Base-by-base conservation (phyloP, 1,140 invertebrate species). In the Penaeus vannamei region DNA sequence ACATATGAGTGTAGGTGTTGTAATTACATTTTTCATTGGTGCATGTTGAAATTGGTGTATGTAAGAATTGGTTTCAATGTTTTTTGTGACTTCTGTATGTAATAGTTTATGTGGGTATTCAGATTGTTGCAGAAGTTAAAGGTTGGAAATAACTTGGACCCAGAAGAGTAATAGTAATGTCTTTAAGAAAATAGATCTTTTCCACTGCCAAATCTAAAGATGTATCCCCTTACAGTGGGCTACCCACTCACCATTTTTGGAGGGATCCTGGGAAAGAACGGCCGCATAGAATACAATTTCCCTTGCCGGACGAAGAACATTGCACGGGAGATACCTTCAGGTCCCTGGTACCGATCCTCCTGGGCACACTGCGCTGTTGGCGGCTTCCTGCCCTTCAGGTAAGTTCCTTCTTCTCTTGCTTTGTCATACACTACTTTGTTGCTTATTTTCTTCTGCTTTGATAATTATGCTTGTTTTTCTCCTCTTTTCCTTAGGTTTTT, bases 341-440 rank as follows among this genome's bases (percentile, higher is more conserved):
- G 94, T 22, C 93, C 93, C 8, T 94, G 93, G 93, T 94, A 94
- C 90, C 92, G 93, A 84, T 93, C 93, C 22, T 91, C 92, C 17
- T 91, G 93, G 64, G 93, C 93, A 29, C 94, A 94, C 90, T 94
- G 93, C 90, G 77, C 94, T 20, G 93, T 94, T 66, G 94, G 94
- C 59, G 94, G 94, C 72, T 94, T 94, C 91, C 91, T 94, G 69
- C 94, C 94, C 20, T 94, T 94, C 91, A 94, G 94, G 94, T 94
- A 91, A 91, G 53, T 76, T 72, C n/a, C 22, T 4, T 82, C 42
- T 1, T 53, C 22, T 26, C 17, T 17, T 12, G 17, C 3, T 26
- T 10, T 69, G 29, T 46, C 5, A 42, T 79, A 1, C 22, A 2
- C 0, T 23, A 2, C 26, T 79, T 23, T 23, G 12, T 79, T 0